These are phyloP conservation scores for Aphrocallistes beatrix DNA, from an alignment of 37 sponge, comb jelly and placozoan genomes.

Conservation along the genomic window DNA sequence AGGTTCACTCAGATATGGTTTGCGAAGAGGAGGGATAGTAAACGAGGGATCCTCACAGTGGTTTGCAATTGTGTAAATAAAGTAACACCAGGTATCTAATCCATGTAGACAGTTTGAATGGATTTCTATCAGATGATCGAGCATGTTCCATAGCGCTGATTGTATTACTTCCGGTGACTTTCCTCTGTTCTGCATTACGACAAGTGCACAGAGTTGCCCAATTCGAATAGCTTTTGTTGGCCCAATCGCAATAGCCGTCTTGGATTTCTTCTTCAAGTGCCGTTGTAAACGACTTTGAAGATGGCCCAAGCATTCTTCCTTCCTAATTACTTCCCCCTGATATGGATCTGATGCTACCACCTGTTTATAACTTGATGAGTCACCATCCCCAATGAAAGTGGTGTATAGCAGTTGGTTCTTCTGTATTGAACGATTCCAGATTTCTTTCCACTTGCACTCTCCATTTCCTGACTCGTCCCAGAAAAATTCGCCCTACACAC, in stretches of 20 bases:
- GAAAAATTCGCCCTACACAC: background rate
- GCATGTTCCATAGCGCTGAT: background rate
- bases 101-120: background rate
- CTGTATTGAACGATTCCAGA: background rate
- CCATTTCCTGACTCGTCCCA: background rate
- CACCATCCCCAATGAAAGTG: background rate
- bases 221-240: background rate
- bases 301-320: background rate
- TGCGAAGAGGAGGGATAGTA: background rate
- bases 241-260: background rate
- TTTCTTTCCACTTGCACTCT: background rate
- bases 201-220: background rate
- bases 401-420: background rate
- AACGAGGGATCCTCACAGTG: background rate
- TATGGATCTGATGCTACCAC: background rate
- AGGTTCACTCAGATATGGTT: background rate
- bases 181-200: background rate
- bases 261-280: background rate
- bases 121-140: background rate
- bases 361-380: background rate
- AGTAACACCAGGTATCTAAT: background rate
- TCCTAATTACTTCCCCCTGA: background rate
- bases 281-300: background rate
- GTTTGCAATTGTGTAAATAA: background rate
- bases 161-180: background rate